A percentile compares a stretch with the other conserved stretches of the same genome.
Conservation (phyloP, 2,113 vertebrate genomes). For the Oostethus manadensis region DNA sequence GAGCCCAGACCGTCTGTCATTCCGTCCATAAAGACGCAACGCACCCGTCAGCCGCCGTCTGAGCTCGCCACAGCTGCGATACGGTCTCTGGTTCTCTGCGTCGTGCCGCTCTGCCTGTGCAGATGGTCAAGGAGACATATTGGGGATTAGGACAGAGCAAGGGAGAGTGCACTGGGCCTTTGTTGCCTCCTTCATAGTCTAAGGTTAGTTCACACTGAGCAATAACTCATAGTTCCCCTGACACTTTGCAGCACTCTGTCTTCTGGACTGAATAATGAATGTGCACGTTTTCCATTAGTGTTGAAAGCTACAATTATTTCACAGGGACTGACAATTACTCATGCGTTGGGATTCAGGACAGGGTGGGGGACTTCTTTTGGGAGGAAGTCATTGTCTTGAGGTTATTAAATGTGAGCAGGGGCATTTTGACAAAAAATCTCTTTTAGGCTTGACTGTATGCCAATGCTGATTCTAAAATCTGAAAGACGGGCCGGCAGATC, state of each 20-base stretch:
- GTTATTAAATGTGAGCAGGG: background rate
- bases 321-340: constrained; percentile 60
- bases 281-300: constrained; percentile 67
- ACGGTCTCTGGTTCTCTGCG: constrained; percentile 31
- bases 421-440: too few species aligned
- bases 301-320: constrained; percentile 69
- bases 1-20: constrained; percentile 51
- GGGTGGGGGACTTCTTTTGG: constrained; percentile 26
- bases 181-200: constrained; percentile 41
- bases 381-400: constrained; percentile 28
- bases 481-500: background rate
- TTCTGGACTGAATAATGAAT: constrained; percentile 72
- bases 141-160: constrained; percentile 29
- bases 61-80: constrained; percentile 61
- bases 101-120: constrained; percentile 39
- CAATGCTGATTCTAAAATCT: background rate
- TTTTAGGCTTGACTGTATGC: background rate
- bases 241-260: constrained; percentile 58
- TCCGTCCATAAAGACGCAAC: constrained; percentile 45
- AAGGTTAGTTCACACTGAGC: constrained; percentile 55
- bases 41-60: constrained; percentile 42
- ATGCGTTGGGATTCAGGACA: constrained; percentile 39
- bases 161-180: constrained; percentile 40
- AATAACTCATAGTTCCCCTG: constrained; percentile 63
- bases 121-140: constrained; percentile 33